Conservation (phyloP, 2,113 vertebrate species). For the Xiphias gladius region DNA sequence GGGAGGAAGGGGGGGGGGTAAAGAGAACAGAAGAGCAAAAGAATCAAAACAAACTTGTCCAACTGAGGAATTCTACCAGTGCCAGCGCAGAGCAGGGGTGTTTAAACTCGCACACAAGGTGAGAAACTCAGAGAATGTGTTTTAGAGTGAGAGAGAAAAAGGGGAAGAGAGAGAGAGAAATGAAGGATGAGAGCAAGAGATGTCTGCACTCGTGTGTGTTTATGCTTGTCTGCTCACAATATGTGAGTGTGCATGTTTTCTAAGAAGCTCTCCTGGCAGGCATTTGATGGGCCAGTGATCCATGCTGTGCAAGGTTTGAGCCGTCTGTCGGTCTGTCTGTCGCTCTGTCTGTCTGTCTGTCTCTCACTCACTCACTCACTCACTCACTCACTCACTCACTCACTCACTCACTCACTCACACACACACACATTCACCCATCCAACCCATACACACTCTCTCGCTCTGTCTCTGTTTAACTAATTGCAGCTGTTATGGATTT, state of each 20-base stretch:
- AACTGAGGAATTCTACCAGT: constrained; percentile 3
- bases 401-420: constrained; percentile 14
- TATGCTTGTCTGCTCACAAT: constrained; percentile 50
- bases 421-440: too few species aligned
- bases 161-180: background rate
- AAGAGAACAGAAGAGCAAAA: background rate
- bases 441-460: background rate
- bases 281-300: constrained; percentile 65
- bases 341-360: background rate
- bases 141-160: background rate
- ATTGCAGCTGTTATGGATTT: background rate
- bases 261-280: constrained; percentile 62
- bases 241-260: constrained; percentile 55
- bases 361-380: constrained; percentile 6
- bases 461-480: background rate
- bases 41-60: constrained; percentile 31
- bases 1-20: background rate
- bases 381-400: too few species aligned
- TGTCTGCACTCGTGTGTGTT: constrained; percentile 33
- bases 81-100: background rate
- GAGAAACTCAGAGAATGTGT: constrained; percentile 26
- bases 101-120: constrained; percentile 18
- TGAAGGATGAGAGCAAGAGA: background rate
- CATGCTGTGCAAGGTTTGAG: constrained; percentile 52
- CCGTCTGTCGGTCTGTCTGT: constrained; percentile 61